Percentiles rank a stretch among this genome's conserved stretches.
Conservation (phyloP, 1,140 invertebrate genomes). For the Sweltsa coloradensis region DNA sequence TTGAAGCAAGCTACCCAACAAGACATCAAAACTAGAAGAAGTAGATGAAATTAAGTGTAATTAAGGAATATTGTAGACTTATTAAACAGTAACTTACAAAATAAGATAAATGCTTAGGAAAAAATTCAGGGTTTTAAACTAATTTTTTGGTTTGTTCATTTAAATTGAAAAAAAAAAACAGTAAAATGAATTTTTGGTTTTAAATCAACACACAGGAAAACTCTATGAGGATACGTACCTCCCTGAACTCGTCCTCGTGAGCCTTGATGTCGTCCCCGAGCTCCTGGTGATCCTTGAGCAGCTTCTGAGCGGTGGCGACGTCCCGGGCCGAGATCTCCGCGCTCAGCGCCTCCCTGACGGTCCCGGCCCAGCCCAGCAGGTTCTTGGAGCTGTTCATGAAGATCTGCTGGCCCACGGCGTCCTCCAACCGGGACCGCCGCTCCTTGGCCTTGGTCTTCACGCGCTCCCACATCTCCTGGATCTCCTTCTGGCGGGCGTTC, state of each 20-base stretch:
- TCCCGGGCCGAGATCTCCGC: slow-evolving; percentile 73
- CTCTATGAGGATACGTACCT: no score
- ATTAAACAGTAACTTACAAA: no score
- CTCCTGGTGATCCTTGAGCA: slow-evolving; percentile 86
- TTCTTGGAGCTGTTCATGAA: slow-evolving; percentile 81
- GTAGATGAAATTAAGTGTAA: no score
- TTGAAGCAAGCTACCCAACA: no score
- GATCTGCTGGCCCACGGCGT: slow-evolving; percentile 88
- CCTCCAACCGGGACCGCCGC: slow-evolving; percentile 67
- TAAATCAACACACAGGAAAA: no score
- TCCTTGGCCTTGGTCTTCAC: slow-evolving; percentile 72
- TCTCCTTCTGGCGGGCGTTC: slow-evolving; percentile 68
- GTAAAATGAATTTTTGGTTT: no score
- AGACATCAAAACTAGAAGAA: no score
- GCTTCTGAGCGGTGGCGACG: slow-evolving; percentile 78
- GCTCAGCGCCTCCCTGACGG: slow-evolving; percentile 69
- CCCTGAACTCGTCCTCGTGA: slow-evolving; percentile 81
- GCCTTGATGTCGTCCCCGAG: slow-evolving; percentile 83
- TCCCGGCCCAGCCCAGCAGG: slow-evolving; percentile 61
- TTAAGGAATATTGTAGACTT: no score
- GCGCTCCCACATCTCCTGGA: slow-evolving; percentile 77
- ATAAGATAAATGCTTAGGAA: no score
- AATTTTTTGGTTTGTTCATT: no score
- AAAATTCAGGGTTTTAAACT: no score
- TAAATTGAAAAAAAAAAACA: no score